These are phyloP conservation scores for Clarias magur DNA, from an alignment of 2,113 vertebrate genomes.

Conservation along the genomic window DNA sequence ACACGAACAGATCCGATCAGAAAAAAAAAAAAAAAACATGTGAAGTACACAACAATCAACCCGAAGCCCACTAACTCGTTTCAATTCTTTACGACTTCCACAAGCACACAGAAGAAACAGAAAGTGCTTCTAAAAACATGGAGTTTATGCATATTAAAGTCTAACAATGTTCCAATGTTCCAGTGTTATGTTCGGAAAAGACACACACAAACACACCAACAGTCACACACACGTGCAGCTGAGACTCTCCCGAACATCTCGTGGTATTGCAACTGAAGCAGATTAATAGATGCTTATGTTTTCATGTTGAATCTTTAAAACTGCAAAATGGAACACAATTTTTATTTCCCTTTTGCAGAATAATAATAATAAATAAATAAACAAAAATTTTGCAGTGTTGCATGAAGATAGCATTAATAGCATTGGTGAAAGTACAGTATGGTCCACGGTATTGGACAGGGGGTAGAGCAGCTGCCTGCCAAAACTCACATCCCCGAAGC, in stretches of 20 bases:
- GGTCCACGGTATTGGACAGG: too few relatives aligned
- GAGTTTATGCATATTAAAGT: background rate
- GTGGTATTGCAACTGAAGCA: background rate
- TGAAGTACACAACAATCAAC: background rate
- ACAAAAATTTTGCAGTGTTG: too few relatives aligned
- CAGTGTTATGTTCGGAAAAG: slow-evolving; percentile 27
- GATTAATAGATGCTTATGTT: background rate
- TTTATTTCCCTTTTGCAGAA: background rate
- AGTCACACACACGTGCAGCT: slow-evolving; percentile 25
- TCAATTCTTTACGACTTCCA: slow-evolving; percentile 26
- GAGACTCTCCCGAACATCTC: background rate
- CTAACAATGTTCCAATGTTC: too few relatives aligned
- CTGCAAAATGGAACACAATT: background rate
- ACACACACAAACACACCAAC: background rate
- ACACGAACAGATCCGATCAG: background rate
- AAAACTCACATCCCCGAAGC: too few relatives aligned
- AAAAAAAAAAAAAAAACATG: background rate
- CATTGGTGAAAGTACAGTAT: too few relatives aligned
- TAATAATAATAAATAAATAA: too few relatives aligned
- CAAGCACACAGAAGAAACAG: slow-evolving; percentile 4
- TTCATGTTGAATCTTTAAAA: background rate
- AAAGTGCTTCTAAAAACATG: background rate
- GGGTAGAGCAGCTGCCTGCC: too few relatives aligned
- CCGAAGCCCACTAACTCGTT: background rate
- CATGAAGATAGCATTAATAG: background rate